Percentiles rank a stretch among this genome's conserved stretches.
These are phyloP conservation scores for Nycticorax nycticorax DNA, from an alignment of 2,113 vertebrate species.

Conservation along the genomic window DNA sequence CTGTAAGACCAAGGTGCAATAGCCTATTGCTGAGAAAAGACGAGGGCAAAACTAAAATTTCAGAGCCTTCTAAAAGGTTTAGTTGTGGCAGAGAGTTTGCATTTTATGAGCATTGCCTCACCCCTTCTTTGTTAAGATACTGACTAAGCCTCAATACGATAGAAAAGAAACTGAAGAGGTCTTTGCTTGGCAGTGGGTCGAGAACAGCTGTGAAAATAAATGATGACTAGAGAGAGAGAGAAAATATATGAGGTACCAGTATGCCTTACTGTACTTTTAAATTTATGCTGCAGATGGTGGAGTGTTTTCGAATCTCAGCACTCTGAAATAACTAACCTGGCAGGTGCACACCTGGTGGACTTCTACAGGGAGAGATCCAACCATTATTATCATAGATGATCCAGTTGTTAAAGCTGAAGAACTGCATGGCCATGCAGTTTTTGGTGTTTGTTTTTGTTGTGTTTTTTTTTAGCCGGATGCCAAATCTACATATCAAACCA, in stretches of 20 bases:
- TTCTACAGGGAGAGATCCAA: constrained; percentile 32
- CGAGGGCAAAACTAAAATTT: background rate
- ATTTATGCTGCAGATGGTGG: constrained; percentile 61
- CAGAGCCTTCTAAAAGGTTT: background rate
- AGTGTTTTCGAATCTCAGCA: constrained; percentile 41
- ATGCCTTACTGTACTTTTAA: constrained; percentile 53
- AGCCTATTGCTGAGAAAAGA: background rate
- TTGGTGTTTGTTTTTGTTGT: background rate
- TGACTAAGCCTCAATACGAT: constrained; percentile 7
- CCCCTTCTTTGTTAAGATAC: constrained; percentile 27
- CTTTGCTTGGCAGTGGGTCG: constrained; percentile 51
- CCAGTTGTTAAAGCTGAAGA: constrained; percentile 18
- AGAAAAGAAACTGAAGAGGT: constrained; percentile 58
- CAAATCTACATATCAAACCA: background rate
- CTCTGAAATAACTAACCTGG: constrained; percentile 56
- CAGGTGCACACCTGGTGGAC: constrained; percentile 59
- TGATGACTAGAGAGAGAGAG: constrained; percentile 43
- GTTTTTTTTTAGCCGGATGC: background rate
- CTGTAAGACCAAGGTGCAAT: background rate
- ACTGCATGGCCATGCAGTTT: background rate
- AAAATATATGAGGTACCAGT: constrained; percentile 59
- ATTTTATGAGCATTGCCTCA: background rate
- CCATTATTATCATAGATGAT: constrained; percentile 11
- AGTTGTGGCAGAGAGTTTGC: background rate
- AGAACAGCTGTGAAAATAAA: constrained; percentile 70